Base-by-base conservation (phyloP, 2,888 invertebrate species). In the Monoplex corrugatus region DNA sequence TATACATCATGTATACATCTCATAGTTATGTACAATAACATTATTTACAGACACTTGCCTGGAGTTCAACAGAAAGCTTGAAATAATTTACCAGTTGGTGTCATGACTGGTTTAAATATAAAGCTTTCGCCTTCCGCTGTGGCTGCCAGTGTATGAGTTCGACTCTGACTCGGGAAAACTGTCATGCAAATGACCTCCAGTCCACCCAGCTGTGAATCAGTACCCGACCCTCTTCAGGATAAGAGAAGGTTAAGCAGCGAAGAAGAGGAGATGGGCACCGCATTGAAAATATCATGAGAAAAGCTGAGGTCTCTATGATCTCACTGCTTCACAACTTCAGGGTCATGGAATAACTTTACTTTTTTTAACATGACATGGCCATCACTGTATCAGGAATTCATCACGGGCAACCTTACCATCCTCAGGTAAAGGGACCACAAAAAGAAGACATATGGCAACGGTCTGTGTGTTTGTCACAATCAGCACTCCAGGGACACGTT, bases 401-500 rank as follows among this genome's bases (percentile, higher is more conserved):
- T 57, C 16, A 23, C 2, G 28, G 28, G 10, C 57, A 28, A 57
- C 57, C 2, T 57, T 16, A 57, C 2, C 19, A 57, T 57, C 10
- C 16, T 10, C 57, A 57, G 16, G 57, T 28, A 57, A 28, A 5
- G 57, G 16, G 16, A 57, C 16, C 19, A 23, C 57, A 57, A 57
- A 57, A 1, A 10, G 16, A 28, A 28, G 28, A 28, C 28, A 57
- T 16, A 19, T 50, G 10, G 8, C 50, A 19, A 2, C 57, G 16
- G 57, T 10, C 57, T 57, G 19, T 57, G 19, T 23, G 19, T 57
- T 1, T 10, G 57, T 57, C 2, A 23, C 68, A n/a, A 5, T 45
- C 43, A 88, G 35, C 88, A 88, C 23, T 88, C 88, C 83, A 88
- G 10, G 1, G 88, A 88, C 44, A 38, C 88, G 35, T 83, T 88